Evolutionary conservation across 1,140 invertebrate genomes (phyloP).

Genomic region (Maniola jurtina): DNA sequence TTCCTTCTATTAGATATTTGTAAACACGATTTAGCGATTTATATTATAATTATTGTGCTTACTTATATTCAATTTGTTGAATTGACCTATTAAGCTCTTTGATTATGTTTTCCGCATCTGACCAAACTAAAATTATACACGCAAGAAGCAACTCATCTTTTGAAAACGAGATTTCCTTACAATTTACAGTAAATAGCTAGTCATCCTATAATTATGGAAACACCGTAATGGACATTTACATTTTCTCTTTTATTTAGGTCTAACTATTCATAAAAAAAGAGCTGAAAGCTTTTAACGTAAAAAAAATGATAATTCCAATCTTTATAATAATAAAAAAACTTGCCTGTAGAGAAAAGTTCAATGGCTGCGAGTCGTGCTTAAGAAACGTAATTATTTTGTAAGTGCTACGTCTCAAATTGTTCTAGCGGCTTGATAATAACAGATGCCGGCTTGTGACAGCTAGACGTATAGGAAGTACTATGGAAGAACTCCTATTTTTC

Average conservation of each 20-base stretch:
- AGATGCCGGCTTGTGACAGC: slow-evolving; percentile 57
- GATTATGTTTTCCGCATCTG: slow-evolving; percentile 3
- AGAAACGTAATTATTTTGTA: slow-evolving; percentile 74
- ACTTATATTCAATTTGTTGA: not conserved
- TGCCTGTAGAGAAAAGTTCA: slow-evolving; percentile 61
- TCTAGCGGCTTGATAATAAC: slow-evolving; percentile 68
- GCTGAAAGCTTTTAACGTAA: not conserved
- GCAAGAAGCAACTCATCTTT: slow-evolving; percentile 18
- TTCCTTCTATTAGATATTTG: not conserved
- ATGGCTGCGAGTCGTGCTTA: slow-evolving; percentile 68
- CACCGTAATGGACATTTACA: not conserved
- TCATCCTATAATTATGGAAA: slow-evolving; percentile 1
- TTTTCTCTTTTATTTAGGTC: slow-evolving; percentile 5
- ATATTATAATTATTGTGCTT: not conserved
- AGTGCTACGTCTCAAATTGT: slow-evolving; percentile 63
- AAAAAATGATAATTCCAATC: not conserved
- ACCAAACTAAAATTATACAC: slow-evolving; percentile 13
- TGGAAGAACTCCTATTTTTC: not conserved
- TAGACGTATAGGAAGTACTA: slow-evolving; percentile 14
- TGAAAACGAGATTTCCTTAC: slow-evolving; percentile 17
- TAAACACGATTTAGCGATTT: not conserved
- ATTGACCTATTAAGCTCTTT: slow-evolving; percentile 3
- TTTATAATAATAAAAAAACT: slow-evolving; percentile 15
- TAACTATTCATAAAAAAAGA: too few relatives aligned
- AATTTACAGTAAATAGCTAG: slow-evolving; percentile 7